Conservation (phyloP, 2,888 invertebrate genomes). For the Temnothorax ravouxi region DNA sequence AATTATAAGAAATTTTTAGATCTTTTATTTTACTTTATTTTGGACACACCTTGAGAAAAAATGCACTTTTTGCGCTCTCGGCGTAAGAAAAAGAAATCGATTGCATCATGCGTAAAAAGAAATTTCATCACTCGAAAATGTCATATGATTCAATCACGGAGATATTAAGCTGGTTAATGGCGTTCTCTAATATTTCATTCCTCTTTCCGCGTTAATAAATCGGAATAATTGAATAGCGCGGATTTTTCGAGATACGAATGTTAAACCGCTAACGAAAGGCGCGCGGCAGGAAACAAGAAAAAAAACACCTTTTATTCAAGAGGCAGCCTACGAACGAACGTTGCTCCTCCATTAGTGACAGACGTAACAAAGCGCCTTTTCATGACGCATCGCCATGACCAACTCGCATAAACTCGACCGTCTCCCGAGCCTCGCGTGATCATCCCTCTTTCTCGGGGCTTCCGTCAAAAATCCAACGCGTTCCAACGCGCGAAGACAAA, state of each 20-base stretch:
- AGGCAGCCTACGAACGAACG: slow-evolving; percentile 32
- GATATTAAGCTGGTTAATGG: slow-evolving; percentile 4
- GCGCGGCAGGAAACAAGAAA: not conserved
- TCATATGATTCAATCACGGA: slow-evolving; percentile 7
- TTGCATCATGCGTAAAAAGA: not conserved
- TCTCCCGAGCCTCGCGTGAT: slow-evolving; percentile 53
- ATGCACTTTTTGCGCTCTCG: not conserved
- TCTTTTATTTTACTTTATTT: slow-evolving; percentile 2
- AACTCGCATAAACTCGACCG: slow-evolving; percentile 46
- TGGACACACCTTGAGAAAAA: not conserved
- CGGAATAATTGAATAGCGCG: slow-evolving; percentile 34
- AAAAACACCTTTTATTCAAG: slow-evolving; percentile 29
- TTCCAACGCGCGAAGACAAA: slow-evolving; percentile 51
- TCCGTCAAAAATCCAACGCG: slow-evolving; percentile 53
- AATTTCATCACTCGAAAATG: not conserved
- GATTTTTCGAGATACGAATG: slow-evolving; percentile 18
- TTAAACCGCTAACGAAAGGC: slow-evolving; percentile 28
- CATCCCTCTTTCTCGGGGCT: slow-evolving; percentile 49
- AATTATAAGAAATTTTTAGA: not conserved
- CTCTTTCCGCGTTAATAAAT: slow-evolving; percentile 28
- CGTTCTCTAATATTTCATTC: slow-evolving; percentile 30
- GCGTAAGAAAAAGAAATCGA: not conserved
- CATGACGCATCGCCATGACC: slow-evolving; percentile 59
- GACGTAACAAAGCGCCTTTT: slow-evolving; percentile 51
- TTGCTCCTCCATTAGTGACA: slow-evolving; percentile 53